A percentile compares a stretch with the other conserved stretches of the same genome.
Evolutionary conservation across 1,140 invertebrate genomes (phyloP).

Genomic region (Zaprionus vittiger): DNA sequence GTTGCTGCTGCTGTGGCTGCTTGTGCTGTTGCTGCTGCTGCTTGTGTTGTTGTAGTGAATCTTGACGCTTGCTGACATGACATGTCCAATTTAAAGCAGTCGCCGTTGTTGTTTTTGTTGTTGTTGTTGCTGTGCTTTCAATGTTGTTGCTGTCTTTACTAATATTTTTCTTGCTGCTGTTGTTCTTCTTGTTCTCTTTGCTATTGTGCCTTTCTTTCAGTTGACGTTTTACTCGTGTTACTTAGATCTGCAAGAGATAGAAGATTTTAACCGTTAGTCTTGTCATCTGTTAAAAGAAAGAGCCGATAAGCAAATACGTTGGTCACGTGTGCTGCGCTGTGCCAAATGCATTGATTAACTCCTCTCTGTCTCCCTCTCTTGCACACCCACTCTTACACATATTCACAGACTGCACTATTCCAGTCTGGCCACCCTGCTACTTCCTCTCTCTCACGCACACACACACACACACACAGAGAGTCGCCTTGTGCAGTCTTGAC

Average conservation of each 20-base stretch:
- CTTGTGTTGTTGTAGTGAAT: constrained; percentile 59
- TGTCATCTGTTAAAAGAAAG: constrained; percentile 11
- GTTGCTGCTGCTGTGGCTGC: constrained; percentile 21
- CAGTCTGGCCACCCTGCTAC: not conserved
- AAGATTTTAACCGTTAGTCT: constrained; percentile 35
- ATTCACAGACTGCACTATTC: not conserved
- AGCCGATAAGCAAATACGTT: constrained; percentile 55
- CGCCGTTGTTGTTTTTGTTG: constrained; percentile 45
- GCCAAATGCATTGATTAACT: constrained; percentile 47
- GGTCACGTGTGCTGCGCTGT: constrained; percentile 72
- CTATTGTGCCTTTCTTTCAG: constrained; percentile 19
- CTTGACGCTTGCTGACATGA: constrained; percentile 84
- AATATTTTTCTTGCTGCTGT: constrained; percentile 10
- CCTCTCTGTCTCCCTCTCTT: not conserved
- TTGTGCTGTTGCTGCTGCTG: constrained; percentile 45
- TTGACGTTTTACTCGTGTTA: constrained; percentile 38
- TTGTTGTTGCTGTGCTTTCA: constrained; percentile 12
- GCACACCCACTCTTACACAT: not conserved
- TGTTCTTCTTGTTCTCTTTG: constrained; percentile 11
- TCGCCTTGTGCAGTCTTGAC: too few species aligned
- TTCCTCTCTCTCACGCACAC: not conserved
- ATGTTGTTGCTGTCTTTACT: constrained; percentile 3
- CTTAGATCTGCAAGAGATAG: constrained; percentile 61
- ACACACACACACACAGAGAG: not conserved
- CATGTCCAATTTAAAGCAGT: constrained; percentile 82